A percentile compares a stretch with the other conserved stretches of the same genome.
Evolutionary conservation across 1,140 invertebrate genomes (phyloP).

Genomic region (Aphaenogaster floridana): DNA sequence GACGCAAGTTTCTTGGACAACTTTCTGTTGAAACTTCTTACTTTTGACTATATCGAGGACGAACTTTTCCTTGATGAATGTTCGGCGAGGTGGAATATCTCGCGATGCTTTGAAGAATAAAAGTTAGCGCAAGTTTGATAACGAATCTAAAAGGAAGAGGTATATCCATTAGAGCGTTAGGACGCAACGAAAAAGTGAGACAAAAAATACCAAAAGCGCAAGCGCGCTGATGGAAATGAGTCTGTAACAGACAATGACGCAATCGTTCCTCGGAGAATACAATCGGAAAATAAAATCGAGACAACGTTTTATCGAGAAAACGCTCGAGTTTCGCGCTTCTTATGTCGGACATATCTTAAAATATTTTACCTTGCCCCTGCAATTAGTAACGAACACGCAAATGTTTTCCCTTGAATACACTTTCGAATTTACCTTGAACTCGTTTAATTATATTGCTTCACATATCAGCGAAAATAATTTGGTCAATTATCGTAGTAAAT

Average conservation of each 20-base stretch:
- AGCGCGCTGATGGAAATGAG: constrained; percentile 29
- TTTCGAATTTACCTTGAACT: constrained; percentile 44
- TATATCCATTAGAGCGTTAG: background rate
- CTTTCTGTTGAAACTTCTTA: constrained; percentile 41
- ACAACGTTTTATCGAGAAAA: constrained; percentile 21
- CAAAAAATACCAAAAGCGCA: constrained; percentile 31
- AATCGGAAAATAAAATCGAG: background rate
- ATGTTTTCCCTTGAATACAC: constrained; percentile 43
- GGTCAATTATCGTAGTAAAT: constrained; percentile 7
- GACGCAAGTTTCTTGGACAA: constrained; percentile 27
- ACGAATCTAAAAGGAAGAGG: constrained; percentile 36
- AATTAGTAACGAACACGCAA: constrained; percentile 65
- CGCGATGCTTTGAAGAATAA: constrained; percentile 31
- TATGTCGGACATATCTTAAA: constrained; percentile 63
- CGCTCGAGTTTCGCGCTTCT: background rate
- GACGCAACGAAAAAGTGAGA: constrained; percentile 45
- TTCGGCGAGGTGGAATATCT: constrained; percentile 20
- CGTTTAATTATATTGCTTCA: constrained; percentile 31
- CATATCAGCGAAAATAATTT: constrained; percentile 30
- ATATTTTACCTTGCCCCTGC: constrained; percentile 64
- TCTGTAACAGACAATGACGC: background rate
- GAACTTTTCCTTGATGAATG: constrained; percentile 45
- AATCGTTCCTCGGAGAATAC: background rate
- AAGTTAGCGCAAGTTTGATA: constrained; percentile 43
- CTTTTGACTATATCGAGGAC: constrained; percentile 2